These are phyloP conservation scores for Nerophis lumbriciformis DNA, from an alignment of 2,113 vertebrate genomes.

Conservation along the genomic window DNA sequence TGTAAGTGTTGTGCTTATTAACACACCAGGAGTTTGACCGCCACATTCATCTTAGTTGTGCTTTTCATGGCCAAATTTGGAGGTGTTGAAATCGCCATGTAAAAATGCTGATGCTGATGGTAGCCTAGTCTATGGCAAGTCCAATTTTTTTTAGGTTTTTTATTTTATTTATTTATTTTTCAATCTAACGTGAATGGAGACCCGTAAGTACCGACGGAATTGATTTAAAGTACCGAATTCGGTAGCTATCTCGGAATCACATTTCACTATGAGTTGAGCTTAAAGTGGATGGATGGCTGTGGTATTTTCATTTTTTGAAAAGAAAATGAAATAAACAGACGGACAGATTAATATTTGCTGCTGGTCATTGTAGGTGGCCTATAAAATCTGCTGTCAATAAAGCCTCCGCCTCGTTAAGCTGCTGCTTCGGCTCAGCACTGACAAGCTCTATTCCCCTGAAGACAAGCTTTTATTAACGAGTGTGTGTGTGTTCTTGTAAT, in stretches of 20 bases:
- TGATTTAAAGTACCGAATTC: too few species aligned
- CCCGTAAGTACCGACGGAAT: too few species aligned
- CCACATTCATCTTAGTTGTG: too few species aligned
- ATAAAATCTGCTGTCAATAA: constrained; percentile 65
- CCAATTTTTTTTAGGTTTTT: too few species aligned
- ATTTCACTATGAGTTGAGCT: background rate
- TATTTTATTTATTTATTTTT: too few species aligned
- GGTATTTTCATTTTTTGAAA: background rate
- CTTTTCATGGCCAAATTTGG: too few species aligned
- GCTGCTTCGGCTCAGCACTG: constrained; percentile 55
- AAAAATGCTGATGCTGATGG: too few species aligned
- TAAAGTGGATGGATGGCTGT: background rate
- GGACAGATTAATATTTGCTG: constrained; percentile 52
- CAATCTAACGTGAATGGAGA: too few species aligned
- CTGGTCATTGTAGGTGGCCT: constrained; percentile 48
- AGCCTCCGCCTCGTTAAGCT: constrained; percentile 61
- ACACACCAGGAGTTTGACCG: too few species aligned
- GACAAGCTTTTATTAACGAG: constrained; percentile 76
- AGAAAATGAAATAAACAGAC: constrained; percentile 20
- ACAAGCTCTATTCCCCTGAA: constrained; percentile 70
- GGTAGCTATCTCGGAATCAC: background rate
- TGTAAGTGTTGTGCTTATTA: too few species aligned
- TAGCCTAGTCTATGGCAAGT: too few species aligned
- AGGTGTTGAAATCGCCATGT: too few species aligned
- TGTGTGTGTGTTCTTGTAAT: constrained; percentile 3